Conservation (phyloP, 1,140 invertebrate species). For the Latrodectus geometricus region DNA sequence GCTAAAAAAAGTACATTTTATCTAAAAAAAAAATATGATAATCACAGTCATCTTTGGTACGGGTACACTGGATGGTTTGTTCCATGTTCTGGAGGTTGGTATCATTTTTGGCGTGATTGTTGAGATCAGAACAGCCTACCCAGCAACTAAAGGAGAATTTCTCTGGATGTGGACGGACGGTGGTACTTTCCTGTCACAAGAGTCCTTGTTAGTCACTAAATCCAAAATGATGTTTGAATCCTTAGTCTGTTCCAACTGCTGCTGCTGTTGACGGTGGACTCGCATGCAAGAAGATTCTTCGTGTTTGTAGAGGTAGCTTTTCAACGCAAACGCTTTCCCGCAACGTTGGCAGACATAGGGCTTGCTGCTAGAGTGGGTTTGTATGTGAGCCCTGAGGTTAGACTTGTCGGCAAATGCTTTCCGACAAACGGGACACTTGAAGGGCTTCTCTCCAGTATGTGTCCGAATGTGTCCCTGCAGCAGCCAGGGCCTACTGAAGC, state of each 20-base stretch:
- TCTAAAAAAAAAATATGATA: neutral
- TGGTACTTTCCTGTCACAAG: neutral
- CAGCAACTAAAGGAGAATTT: constrained; percentile 14
- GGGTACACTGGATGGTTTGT: neutral
- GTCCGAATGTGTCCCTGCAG: constrained; percentile 92
- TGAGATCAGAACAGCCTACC: neutral
- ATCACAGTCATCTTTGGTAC: constrained; percentile 1
- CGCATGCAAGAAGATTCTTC: constrained; percentile 82
- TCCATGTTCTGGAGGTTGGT: neutral
- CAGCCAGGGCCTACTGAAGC: constrained; percentile 93
- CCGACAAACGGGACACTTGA: constrained; percentile 87
- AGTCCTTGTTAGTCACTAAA: constrained; percentile 20
- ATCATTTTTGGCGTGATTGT: neutral
- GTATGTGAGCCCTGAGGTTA: constrained; percentile 92
- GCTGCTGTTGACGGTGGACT: constrained; percentile 54
- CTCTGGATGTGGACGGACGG: neutral
- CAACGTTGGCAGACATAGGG: constrained; percentile 87
- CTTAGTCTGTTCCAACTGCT: neutral
- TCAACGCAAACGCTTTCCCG: constrained; percentile 91
- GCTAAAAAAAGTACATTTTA: neutral
- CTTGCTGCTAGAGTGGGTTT: constrained; percentile 88
- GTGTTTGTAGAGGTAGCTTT: constrained; percentile 95
- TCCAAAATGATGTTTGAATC: constrained; percentile 8
- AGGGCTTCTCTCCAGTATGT: constrained; percentile 93
- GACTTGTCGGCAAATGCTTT: constrained; percentile 96